These are phyloP conservation scores for Neogobius melanostomus DNA, from an alignment of 2,113 vertebrate species.

Conservation along the genomic window DNA sequence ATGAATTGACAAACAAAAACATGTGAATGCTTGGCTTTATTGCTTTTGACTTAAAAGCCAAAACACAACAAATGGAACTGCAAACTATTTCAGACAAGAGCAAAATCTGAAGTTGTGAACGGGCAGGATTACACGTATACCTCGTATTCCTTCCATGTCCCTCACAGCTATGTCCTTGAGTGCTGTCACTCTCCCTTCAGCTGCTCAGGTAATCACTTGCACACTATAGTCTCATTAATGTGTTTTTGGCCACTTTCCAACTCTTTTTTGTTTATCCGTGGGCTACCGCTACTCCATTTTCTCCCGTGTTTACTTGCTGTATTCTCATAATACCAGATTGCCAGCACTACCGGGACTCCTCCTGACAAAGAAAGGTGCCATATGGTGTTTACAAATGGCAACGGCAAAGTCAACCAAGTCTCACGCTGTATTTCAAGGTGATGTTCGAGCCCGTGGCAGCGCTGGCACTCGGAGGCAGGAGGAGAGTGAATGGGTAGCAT, in stretches of 20 bases:
- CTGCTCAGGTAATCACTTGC: background rate
- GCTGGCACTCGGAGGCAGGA: slow-evolving; percentile 21
- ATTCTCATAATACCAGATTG: slow-evolving; percentile 23
- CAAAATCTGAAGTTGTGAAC: too few relatives aligned
- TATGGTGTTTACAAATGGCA: slow-evolving; percentile 51
- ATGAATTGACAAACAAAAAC: too few relatives aligned
- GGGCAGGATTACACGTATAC: background rate
- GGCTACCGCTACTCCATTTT: slow-evolving; percentile 5
- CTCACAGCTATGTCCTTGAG: background rate
- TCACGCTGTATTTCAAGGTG: slow-evolving; percentile 43
- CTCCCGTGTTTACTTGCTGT: slow-evolving; percentile 20
- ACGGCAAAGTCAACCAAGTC: slow-evolving; percentile 27
- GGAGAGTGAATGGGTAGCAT: slow-evolving; percentile 6
- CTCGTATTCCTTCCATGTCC: background rate
- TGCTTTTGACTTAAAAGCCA: too few relatives aligned
- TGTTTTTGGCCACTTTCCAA: slow-evolving; percentile 10
- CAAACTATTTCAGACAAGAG: too few relatives aligned
- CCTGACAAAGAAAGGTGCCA: slow-evolving; percentile 40
- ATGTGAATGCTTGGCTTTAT: too few relatives aligned
- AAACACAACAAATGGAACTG: too few relatives aligned
- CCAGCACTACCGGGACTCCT: slow-evolving; percentile 40
- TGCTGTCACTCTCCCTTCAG: background rate
- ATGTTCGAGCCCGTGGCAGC: slow-evolving; percentile 5
- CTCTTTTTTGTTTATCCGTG: slow-evolving; percentile 11
- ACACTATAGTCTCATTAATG: background rate